phyloP scores from a whole-genome alignment of 2,888 invertebrate species.

The Patella depressa region DNA sequence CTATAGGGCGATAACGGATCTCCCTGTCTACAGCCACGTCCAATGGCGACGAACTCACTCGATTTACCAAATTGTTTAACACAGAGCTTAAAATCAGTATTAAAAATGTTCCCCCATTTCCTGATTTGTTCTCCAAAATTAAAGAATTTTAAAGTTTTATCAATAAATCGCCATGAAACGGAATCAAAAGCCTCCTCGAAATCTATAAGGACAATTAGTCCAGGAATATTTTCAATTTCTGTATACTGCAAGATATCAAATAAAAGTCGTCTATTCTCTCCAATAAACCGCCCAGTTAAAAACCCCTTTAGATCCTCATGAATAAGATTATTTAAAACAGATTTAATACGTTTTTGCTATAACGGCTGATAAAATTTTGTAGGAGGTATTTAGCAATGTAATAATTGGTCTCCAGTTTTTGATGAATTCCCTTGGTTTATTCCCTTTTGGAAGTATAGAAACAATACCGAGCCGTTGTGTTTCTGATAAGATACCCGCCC shows the following conservation, averaged over 20 bases:
- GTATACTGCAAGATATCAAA: slow-evolving; percentile 12
- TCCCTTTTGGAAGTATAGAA: not conserved
- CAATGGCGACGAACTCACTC: no score
- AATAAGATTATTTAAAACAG: no score
- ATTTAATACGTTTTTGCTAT: no score
- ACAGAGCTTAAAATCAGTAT: not conserved
- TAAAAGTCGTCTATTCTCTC: slow-evolving; percentile 16
- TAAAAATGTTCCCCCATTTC: not conserved
- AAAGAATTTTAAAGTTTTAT: slow-evolving; percentile 18
- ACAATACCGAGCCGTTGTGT: not conserved
- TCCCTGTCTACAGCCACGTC: no score
- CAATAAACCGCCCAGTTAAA: not conserved
- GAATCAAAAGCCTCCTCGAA: slow-evolving; percentile 26
- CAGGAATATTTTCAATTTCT: slow-evolving; percentile 15
- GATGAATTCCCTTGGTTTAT: not conserved
- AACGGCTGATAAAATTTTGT: not conserved
- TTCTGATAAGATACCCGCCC: not conserved
- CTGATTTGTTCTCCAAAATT: slow-evolving; percentile 11
- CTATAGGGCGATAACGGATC: no score
- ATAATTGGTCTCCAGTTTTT: slow-evolving; percentile 7
- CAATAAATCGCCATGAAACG: slow-evolving; percentile 16
- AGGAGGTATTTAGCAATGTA: not conserved
- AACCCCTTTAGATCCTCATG: no score
- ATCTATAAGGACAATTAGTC: slow-evolving; percentile 15
- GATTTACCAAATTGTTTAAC: not conserved